Conservation (phyloP, 2,888 invertebrate genomes). For the Melangyna quadrimaculata region DNA sequence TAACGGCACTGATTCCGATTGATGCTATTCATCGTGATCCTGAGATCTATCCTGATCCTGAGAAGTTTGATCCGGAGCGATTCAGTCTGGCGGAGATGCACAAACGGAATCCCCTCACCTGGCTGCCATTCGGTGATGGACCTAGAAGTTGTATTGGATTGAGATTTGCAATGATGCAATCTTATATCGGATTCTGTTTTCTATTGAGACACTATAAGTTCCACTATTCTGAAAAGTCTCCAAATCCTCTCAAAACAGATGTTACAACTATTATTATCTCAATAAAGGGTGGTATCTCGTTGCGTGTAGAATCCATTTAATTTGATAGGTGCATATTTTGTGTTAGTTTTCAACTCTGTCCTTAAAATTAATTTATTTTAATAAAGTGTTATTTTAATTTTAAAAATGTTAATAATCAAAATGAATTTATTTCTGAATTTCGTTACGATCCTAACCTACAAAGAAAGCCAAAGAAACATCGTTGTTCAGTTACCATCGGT, state of each 20-base stretch:
- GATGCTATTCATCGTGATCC: slow-evolving; percentile 83
- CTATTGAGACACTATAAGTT: slow-evolving; percentile 75
- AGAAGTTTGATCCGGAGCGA: slow-evolving; percentile 84
- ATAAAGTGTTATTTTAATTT: too few species aligned
- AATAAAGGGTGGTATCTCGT: slow-evolving; percentile 73
- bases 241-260: slow-evolving; percentile 75
- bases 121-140: slow-evolving; percentile 77
- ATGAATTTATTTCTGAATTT: too few species aligned
- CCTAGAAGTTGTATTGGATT: slow-evolving; percentile 10
- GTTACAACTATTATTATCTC: slow-evolving; percentile 46
- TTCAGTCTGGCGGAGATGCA: slow-evolving; percentile 83
- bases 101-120: slow-evolving; percentile 80
- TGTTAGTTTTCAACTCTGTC: too few species aligned
- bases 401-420: too few species aligned
- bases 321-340: too few species aligned
- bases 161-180: slow-evolving; percentile 74
- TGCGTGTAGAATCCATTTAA: slow-evolving; percentile 72
- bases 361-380: too few species aligned
- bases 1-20: slow-evolving; percentile 80
- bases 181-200: slow-evolving; percentile 75
- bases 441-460: too few species aligned
- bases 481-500: too few species aligned
- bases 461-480: too few species aligned
- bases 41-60: slow-evolving; percentile 78
- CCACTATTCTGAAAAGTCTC: slow-evolving; percentile 74